Conservation (phyloP, 2,888 invertebrate genomes). For the Chrysolina haemoptera region DNA sequence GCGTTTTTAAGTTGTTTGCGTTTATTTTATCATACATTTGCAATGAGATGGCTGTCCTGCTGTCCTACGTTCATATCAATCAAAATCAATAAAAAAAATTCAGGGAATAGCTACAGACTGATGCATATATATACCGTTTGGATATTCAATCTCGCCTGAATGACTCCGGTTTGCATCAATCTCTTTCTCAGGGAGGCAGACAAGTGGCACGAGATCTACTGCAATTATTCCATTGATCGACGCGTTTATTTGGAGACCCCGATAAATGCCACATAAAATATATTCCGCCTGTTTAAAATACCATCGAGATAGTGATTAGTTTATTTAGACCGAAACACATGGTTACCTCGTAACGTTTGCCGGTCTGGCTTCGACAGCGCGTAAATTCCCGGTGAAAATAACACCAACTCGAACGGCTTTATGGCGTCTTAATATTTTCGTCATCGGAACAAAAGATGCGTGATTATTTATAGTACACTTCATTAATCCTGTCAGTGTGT, state of each 20-base stretch:
- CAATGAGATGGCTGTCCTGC: too few relatives aligned
- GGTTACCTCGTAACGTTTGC: conserved; percentile 27
- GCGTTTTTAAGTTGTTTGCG: too few relatives aligned
- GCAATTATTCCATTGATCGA: not conserved
- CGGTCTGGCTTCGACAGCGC: conserved; percentile 18
- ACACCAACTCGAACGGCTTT: not conserved
- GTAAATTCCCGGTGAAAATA: conserved; percentile 25
- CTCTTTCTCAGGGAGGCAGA: too few relatives aligned
- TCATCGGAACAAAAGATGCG: not conserved
- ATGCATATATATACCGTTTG: too few relatives aligned
- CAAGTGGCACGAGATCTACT: too few relatives aligned
- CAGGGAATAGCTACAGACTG: too few relatives aligned
- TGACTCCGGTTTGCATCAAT: too few relatives aligned
- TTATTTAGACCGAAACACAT: conserved; percentile 42
- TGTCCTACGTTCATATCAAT: too few relatives aligned
- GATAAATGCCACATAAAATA: conserved; percentile 33
- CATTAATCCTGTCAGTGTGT: too few relatives aligned
- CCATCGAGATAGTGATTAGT: conserved; percentile 28
- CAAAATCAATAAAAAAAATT: too few relatives aligned
- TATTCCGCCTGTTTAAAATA: conserved; percentile 24
- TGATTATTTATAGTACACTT: not conserved
- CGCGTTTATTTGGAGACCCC: conserved; percentile 3
- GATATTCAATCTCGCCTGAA: too few relatives aligned
- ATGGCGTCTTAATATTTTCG: not conserved
- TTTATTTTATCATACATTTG: too few relatives aligned